A percentile compares a stretch with the other conserved stretches of the same genome.
Evolutionary conservation across 2,888 invertebrate species (phyloP).

Genomic region (Deilephila elpenor): DNA sequence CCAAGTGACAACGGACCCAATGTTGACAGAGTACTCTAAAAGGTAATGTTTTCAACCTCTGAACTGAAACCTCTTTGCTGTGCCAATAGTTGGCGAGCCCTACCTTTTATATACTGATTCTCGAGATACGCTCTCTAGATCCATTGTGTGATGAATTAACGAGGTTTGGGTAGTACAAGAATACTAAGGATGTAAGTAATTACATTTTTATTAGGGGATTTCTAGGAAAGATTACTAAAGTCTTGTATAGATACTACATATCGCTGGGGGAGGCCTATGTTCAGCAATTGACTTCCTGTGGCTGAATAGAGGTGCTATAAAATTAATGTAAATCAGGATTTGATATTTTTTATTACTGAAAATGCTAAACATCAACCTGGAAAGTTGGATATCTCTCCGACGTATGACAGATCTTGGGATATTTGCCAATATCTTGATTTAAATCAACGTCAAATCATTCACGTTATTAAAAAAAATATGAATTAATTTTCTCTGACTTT

Average conservation of each 20-base stretch:
- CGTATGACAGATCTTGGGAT: too few species aligned
- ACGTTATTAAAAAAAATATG: too few species aligned
- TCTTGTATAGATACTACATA: not conserved
- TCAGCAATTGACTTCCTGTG: too few species aligned
- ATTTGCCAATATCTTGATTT: too few species aligned
- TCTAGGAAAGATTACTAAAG: not conserved
- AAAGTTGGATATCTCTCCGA: too few species aligned
- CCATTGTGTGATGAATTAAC: not conserved
- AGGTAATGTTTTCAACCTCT: conserved; percentile 43
- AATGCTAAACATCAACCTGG: too few species aligned
- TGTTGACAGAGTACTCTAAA: conserved; percentile 35
- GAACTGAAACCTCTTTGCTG: conserved; percentile 61
- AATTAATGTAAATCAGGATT: too few species aligned
- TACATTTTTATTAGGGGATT: not conserved
- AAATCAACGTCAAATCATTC: too few species aligned
- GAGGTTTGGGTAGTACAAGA: too few species aligned
- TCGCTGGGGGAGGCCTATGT: too few species aligned
- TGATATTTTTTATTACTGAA: too few species aligned
- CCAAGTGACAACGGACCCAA: conserved; percentile 28
- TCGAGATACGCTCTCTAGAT: conserved; percentile 15
- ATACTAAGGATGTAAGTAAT: not conserved
- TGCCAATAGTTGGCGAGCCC: conserved; percentile 55
- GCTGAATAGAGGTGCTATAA: not conserved
- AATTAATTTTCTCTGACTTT: too few species aligned
- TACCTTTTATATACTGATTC: conserved; percentile 28